Conservation (phyloP, 1,140 invertebrate species). For the Carposina sasakii region DNA sequence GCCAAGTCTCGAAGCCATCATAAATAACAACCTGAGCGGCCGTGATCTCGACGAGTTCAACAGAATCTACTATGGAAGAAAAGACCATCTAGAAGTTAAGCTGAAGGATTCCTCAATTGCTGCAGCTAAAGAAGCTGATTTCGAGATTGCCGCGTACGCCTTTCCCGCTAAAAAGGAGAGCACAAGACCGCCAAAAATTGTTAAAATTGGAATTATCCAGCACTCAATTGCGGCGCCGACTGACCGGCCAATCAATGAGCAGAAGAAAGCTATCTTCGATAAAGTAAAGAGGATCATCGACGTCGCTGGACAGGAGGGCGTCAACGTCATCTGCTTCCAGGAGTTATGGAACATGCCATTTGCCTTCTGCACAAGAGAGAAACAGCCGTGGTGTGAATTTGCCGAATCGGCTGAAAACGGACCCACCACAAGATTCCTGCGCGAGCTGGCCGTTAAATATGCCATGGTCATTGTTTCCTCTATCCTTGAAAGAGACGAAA, state of each 20-base stretch:
- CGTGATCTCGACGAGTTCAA: slow-evolving; percentile 82
- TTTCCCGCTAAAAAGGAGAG: slow-evolving; percentile 79
- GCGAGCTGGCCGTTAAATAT: slow-evolving; percentile 86
- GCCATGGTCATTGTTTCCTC: slow-evolving; percentile 98
- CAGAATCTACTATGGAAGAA: slow-evolving; percentile 84
- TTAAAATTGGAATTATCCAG: slow-evolving; percentile 93
- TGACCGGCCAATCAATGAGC: slow-evolving; percentile 81
- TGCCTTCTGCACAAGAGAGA: slow-evolving; percentile 98
- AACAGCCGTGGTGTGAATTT: slow-evolving; percentile 97
- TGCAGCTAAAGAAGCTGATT: slow-evolving; percentile 72
- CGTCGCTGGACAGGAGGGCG: slow-evolving; percentile 84
- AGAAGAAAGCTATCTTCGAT: slow-evolving; percentile 86
- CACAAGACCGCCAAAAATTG: slow-evolving; percentile 80
- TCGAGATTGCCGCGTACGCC: slow-evolving; percentile 86
- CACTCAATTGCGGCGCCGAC: slow-evolving; percentile 89
- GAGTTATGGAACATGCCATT: slow-evolving; percentile 99
- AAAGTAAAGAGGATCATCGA: slow-evolving; percentile 88
- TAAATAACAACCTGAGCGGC: slow-evolving; percentile 65
- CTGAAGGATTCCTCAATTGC: slow-evolving; percentile 52
- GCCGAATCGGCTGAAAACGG: slow-evolving; percentile 94
- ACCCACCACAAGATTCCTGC: slow-evolving; percentile 88
- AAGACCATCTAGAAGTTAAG: slow-evolving; percentile 45
- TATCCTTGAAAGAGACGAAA: slow-evolving; percentile 94
- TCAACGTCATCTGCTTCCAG: slow-evolving; percentile 96
- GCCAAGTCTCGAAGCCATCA: slow-evolving; percentile 53